Base-by-base conservation (phyloP, 2,888 invertebrate genomes). In the Doris montereyensis region DNA sequence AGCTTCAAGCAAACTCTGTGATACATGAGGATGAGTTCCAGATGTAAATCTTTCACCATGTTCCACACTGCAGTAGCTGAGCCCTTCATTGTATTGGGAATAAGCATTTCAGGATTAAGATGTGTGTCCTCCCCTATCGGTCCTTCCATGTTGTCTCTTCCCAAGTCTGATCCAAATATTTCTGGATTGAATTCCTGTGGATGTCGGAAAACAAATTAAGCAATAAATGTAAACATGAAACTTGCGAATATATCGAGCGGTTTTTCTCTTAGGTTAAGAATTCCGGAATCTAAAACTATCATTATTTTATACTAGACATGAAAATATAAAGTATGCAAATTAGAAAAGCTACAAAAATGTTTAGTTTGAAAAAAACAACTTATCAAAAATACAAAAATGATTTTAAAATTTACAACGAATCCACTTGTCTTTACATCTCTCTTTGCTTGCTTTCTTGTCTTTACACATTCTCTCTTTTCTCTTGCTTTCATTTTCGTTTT, bases 1-100 rank as follows among this genome's bases (percentile, higher is more conserved):
- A 91, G 85, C 75, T 89, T 89, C 24, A 90, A 84, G 80, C 88
- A 89, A 28, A 91, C 87, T 35, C 91, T 82, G 81, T 90, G 90
- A 83, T 91, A 90, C 86, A 90, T 88, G 58, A 89, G 86, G 32
- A 89, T 84, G 71, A 91, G 85, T 77, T 91, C 91, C 57, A 90
- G 84, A 78, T 91, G 90, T 17, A 91, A 85, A 78, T 91, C 91
- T 80, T 87, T 88, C 58, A 90, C 87, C 3, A 87, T 90, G 84
- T 88, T 90, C 89, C 88, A 89, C 5, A 90, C 87, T 1, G 88
- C 86, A 1, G 85, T 86, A 13, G 88, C 86, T 32, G 87, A 84
- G 1, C 85, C 86, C 35, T 85, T 80, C 80, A 85, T 79, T 72
- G 81, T 85, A 41, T 84, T 85, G 3, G 85, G 85, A 5, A 85